Conservation (phyloP, 2,888 invertebrate genomes). For the Stictocephala bisonia region DNA sequence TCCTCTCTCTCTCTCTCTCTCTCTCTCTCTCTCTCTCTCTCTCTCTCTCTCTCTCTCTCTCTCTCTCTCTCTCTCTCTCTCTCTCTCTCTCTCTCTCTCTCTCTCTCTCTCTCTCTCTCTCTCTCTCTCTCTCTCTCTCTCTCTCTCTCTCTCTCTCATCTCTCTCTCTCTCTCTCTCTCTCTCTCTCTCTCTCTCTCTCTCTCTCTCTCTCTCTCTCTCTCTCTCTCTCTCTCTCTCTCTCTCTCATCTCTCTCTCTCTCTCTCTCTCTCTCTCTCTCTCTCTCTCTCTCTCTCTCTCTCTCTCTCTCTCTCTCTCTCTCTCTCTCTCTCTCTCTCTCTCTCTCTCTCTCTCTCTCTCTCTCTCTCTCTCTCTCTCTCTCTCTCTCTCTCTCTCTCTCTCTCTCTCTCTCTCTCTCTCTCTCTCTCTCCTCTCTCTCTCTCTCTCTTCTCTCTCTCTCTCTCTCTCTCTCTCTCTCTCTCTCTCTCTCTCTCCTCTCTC, state of each 20-base stretch:
- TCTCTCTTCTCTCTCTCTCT: neutral
- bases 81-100: neutral
- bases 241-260: too few relatives aligned
- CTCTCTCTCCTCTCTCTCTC: too few relatives aligned
- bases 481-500: slow-evolving; percentile 4
- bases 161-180: too few relatives aligned
- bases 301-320: neutral
- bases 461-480: neutral
- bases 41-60: neutral
- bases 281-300: neutral
- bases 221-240: neutral
- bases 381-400: neutral
- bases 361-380: neutral
- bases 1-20: neutral
- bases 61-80: neutral
- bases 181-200: neutral
- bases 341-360: neutral
- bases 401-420: neutral
- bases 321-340: neutral
- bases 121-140: neutral
- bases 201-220: neutral
- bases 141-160: too few relatives aligned
- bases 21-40: neutral
- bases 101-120: neutral
- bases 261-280: neutral